phyloP scores from a whole-genome alignment of 92 coral and sea anemone species.

The Epizoanthus ramosus region DNA sequence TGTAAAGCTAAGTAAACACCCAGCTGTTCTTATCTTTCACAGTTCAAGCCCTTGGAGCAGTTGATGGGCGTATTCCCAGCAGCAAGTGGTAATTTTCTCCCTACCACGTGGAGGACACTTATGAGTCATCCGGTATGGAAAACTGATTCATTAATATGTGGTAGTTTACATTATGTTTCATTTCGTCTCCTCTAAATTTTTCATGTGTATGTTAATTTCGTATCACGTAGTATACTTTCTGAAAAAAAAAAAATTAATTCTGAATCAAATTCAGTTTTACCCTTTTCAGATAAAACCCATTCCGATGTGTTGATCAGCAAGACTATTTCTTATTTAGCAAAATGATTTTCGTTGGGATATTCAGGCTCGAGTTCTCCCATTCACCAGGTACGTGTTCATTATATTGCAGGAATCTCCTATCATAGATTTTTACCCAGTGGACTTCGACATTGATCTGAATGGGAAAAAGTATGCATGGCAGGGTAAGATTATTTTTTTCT shows the following conservation, averaged over 20 bases:
- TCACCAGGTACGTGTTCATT: too few relatives aligned
- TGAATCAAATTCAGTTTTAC: too few relatives aligned
- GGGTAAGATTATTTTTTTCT: slow-evolving; percentile 56
- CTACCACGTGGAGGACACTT: slow-evolving; percentile 94
- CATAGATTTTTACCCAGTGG: slow-evolving; percentile 96
- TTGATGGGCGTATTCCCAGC: slow-evolving; percentile 99
- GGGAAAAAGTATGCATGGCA: slow-evolving; percentile 99
- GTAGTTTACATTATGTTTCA: not conserved
- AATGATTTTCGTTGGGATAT: not conserved
- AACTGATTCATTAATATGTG: too few relatives aligned
- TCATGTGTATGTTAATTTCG: not conserved
- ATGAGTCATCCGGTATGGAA: slow-evolving; percentile 87
- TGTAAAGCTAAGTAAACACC: not conserved
- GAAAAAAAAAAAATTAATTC: too few relatives aligned
- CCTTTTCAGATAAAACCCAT: not conserved
- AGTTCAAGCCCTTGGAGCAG: slow-evolving; percentile 99
- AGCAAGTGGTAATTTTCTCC: slow-evolving; percentile 96
- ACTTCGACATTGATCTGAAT: slow-evolving; percentile 90
- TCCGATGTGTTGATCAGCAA: not conserved
- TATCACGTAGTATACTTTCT: not conserved
- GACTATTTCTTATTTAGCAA: not conserved
- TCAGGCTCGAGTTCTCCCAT: too few relatives aligned
- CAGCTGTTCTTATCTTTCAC: slow-evolving; percentile 12
- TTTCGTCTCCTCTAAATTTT: not conserved
- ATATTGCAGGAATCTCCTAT: slow-evolving; percentile 89